Evolutionary conservation across 2,888 invertebrate genomes (phyloP), one percentile per base, ranked within the genome.

Genomic region (Ctenicera cuprea): DNA sequence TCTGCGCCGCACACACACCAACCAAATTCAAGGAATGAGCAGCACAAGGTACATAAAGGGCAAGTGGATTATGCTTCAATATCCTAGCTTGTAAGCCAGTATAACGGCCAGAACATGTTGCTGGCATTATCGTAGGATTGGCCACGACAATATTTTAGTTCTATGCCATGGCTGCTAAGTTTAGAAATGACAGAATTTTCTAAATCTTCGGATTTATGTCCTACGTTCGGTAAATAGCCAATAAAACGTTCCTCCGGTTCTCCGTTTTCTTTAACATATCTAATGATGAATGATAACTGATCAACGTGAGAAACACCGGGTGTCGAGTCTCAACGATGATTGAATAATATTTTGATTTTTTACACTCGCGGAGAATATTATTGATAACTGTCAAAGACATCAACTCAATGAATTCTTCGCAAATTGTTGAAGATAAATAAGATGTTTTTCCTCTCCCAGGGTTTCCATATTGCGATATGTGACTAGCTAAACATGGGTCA

Each of bases 401-500:
- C 5, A 80, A 20, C 20, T 74, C 45, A 57, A 79, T 76, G 43
- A 82, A 74, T 76, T 82, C 79, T 18, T 81, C 76, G 50, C 77
- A 79, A 26, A 76, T 79, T 14, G 74, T 78, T 8, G 73, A 75
- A n/a, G 80, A 80, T 26, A 82, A 63, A 67, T 82, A 81, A 1
- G 67, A 71, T 26, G 68, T 72, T 12, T 63, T 18, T 8, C 80
- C 80, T 59, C 65, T 75, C 12, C 79, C 80, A 52, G 14, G 41
- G 73, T 79, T 80, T 14, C 76, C 79, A 76, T 81, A 74, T 30
- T 77, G 76, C 63, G 72, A 16, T 37, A 83, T 75, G 73, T 83
- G 82, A 48, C 74, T 66, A 12, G 54, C 68, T 52, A 83, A 67
- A 69, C 83, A 84, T 11, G 80, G 78, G 75, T 84, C 82, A 71